Conservation (phyloP, 2,888 invertebrate species). For the Copidosoma aretas region DNA sequence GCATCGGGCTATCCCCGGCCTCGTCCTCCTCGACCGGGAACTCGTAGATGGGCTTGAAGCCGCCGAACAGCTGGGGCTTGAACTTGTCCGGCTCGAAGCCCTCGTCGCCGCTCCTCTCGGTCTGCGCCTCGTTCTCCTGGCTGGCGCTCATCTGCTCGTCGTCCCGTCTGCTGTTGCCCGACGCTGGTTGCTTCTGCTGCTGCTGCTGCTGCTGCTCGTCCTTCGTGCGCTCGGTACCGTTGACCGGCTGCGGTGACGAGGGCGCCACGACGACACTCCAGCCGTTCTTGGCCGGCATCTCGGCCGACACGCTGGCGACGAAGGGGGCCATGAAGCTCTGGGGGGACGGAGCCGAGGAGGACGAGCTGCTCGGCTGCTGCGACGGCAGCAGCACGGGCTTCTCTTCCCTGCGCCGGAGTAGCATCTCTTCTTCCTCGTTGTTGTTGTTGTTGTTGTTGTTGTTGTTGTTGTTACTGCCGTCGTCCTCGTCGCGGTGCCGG, state of each 20-base stretch:
- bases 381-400: constrained; percentile 56
- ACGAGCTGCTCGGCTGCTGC: constrained; percentile 58
- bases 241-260: constrained; percentile 4
- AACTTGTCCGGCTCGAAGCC: constrained; percentile 72
- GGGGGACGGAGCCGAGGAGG: constrained; percentile 62
- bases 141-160: constrained; percentile 38
- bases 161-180: not conserved
- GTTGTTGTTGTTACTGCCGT: too few relatives aligned
- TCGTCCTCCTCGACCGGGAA: constrained; percentile 52
- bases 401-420: constrained; percentile 38
- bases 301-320: constrained; percentile 71
- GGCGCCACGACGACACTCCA: constrained; percentile 67
- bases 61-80: constrained; percentile 73
- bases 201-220: constrained; percentile 9
- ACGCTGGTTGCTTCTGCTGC: too few relatives aligned
- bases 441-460: too few relatives aligned
- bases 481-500: constrained; percentile 43
- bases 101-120: constrained; percentile 41
- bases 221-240: constrained; percentile 28
- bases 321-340: constrained; percentile 74
- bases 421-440: constrained; percentile 41
- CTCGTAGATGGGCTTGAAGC: constrained; percentile 74
- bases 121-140: constrained; percentile 45
- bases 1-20: constrained; percentile 11
- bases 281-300: constrained; percentile 66